These are phyloP conservation scores for Eleginops maclovinus DNA, from an alignment of 2,113 vertebrate genomes.

Conservation along the genomic window DNA sequence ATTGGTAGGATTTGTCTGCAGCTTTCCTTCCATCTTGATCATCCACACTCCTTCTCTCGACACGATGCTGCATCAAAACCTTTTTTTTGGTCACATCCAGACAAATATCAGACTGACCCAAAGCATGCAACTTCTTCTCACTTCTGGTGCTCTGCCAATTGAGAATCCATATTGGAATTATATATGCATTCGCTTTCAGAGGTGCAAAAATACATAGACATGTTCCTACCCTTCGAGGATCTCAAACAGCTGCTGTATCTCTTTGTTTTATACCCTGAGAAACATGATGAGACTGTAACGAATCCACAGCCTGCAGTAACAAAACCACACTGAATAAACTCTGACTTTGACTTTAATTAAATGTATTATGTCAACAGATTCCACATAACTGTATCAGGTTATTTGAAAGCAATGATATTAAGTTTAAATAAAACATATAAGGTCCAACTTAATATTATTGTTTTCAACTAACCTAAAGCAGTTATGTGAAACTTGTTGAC, in stretches of 20 bases:
- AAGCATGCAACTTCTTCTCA: not conserved
- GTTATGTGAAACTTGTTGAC: too few relatives aligned
- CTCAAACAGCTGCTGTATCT: conserved; percentile 24
- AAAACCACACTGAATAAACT: not conserved
- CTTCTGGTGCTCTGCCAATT: not conserved
- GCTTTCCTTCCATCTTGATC: not conserved
- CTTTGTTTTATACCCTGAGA: not conserved
- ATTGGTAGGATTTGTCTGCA: not conserved
- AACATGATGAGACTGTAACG: not conserved
- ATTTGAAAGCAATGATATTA: too few relatives aligned
- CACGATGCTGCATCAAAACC: not conserved
- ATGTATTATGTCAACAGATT: too few relatives aligned
- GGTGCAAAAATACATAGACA: not conserved
- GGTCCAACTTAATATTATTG: too few relatives aligned
- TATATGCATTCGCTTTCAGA: not conserved
- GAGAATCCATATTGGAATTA: not conserved
- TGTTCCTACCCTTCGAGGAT: not conserved
- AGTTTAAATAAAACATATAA: too few relatives aligned
- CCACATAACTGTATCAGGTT: too few relatives aligned
- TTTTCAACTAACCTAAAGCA: too few relatives aligned
- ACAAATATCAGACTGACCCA: not conserved
- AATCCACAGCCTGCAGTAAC: not conserved
- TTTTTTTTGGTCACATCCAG: not conserved
- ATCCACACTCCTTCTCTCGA: not conserved
- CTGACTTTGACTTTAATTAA: too few relatives aligned